phyloP scores from a whole-genome alignment of 2,797 vertebrate species.

The Triplophysa bombifrons region DNA sequence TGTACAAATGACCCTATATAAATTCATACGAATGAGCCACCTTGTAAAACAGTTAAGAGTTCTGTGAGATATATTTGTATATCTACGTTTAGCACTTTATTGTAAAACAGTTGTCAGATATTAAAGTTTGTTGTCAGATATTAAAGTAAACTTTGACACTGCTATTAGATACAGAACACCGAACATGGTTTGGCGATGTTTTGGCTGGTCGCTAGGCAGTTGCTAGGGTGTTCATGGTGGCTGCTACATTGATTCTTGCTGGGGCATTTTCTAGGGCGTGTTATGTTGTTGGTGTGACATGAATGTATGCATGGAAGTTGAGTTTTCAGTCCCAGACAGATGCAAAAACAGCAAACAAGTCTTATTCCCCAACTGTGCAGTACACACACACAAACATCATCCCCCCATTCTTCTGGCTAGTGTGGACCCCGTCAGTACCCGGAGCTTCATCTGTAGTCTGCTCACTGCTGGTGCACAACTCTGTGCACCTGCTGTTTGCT shows the following conservation, averaged over 20 bases:
- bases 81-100: too few relatives aligned
- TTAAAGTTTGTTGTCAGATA: too few relatives aligned
- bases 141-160: too few relatives aligned
- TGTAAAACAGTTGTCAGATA: too few relatives aligned
- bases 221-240: background rate
- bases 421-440: conserved; percentile 10
- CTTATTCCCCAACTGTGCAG: background rate
- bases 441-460: conserved; percentile 58
- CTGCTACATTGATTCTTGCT: background rate
- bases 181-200: background rate
- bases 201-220: background rate
- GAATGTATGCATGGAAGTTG: background rate
- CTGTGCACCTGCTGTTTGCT: conserved; percentile 55
- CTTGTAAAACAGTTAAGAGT: too few relatives aligned
- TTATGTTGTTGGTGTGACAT: background rate
- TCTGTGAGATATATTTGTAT: too few relatives aligned
- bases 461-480: conserved; percentile 55
- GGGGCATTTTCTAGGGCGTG: background rate
- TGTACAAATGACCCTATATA: too few relatives aligned
- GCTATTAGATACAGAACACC: too few relatives aligned
- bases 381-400: conserved; percentile 3
- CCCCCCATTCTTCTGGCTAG: background rate
- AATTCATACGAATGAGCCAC: too few relatives aligned
- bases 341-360: conserved; percentile 5
- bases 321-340: background rate